phyloP scores from a whole-genome alignment of 2,888 invertebrate genomes.

The Pseudococcus longispinus region DNA sequence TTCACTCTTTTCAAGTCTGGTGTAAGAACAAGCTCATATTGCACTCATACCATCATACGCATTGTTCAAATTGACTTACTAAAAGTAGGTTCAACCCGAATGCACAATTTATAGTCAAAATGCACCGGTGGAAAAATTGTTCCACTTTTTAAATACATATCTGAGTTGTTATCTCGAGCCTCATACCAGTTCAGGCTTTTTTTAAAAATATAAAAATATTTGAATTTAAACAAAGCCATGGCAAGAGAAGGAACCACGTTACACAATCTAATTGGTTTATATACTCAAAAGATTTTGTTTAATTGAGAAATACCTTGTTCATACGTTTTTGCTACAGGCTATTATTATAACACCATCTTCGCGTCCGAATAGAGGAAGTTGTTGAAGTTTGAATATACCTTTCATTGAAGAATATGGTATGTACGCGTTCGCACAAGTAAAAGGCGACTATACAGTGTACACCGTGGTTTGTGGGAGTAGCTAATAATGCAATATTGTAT shows the following conservation, averaged over 20 bases:
- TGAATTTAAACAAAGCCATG: not conserved
- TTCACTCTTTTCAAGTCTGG: not conserved
- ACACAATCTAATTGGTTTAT: slow-evolving; percentile 33
- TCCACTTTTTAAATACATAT: not conserved
- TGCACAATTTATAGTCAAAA: not conserved
- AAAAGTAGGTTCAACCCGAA: not conserved
- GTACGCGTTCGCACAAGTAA: slow-evolving; percentile 1
- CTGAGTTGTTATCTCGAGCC: not conserved
- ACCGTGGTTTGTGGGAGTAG: slow-evolving; percentile 42
- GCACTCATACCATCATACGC: not conserved
- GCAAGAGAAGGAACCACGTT: slow-evolving; percentile 4
- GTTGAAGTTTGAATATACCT: slow-evolving; percentile 23
- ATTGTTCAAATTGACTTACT: not conserved
- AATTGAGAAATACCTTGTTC: slow-evolving; percentile 39
- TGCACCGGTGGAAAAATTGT: not conserved
- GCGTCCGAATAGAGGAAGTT: slow-evolving; percentile 30
- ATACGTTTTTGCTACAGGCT: slow-evolving; percentile 20
- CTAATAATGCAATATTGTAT: slow-evolving; percentile 16
- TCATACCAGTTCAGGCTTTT: not conserved
- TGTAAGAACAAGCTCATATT: not conserved
- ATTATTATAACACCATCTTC: slow-evolving; percentile 44
- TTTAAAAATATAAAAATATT: not conserved
- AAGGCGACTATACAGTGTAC: not conserved
- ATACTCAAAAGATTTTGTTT: slow-evolving; percentile 34
- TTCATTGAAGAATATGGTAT: not conserved